phyloP scores from a whole-genome alignment of 1,140 invertebrate species.

The Drosophila kikkawai region DNA sequence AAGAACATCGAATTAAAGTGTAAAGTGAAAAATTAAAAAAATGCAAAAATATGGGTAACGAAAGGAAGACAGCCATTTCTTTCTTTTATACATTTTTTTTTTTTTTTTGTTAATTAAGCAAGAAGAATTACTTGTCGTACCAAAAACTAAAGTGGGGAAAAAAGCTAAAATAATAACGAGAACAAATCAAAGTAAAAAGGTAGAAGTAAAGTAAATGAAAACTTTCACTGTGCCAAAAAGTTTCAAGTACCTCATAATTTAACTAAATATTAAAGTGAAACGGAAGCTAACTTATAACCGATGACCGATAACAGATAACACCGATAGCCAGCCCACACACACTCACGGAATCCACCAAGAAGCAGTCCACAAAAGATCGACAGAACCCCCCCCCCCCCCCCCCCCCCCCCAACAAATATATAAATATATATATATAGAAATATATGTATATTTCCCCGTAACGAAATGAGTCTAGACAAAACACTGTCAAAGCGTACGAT shows the following conservation, averaged over 20 bases:
- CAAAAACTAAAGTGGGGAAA: conserved; percentile 45
- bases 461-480: conserved; percentile 59
- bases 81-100: conserved; percentile 15
- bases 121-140: conserved; percentile 66
- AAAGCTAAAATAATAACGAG: conserved; percentile 34
- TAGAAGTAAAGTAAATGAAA: conserved; percentile 73
- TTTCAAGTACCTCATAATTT: conserved; percentile 85
- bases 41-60: too few relatives aligned
- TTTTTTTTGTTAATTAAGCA: conserved; percentile 34
- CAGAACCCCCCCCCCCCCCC: neutral
- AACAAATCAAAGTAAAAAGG: conserved; percentile 65
- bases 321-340: conserved; percentile 34
- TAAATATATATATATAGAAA: neutral
- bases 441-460: conserved; percentile 29
- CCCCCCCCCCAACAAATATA: conserved; percentile 21
- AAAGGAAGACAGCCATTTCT: conserved; percentile 8
- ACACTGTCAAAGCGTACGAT: conserved; percentile 42
- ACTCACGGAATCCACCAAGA: conserved; percentile 10
- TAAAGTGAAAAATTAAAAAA: conserved; percentile 57
- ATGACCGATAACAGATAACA: conserved; percentile 19
- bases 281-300: conserved; percentile 36
- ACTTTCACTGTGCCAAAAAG: conserved; percentile 85
- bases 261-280: conserved; percentile 73
- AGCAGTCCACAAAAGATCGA: conserved; percentile 25
- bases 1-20: conserved; percentile 84